A percentile compares a stretch with the other conserved stretches of the same genome.
phyloP scores from a whole-genome alignment of 2,888 invertebrate genomes.

The Melinopterus prodromus region DNA sequence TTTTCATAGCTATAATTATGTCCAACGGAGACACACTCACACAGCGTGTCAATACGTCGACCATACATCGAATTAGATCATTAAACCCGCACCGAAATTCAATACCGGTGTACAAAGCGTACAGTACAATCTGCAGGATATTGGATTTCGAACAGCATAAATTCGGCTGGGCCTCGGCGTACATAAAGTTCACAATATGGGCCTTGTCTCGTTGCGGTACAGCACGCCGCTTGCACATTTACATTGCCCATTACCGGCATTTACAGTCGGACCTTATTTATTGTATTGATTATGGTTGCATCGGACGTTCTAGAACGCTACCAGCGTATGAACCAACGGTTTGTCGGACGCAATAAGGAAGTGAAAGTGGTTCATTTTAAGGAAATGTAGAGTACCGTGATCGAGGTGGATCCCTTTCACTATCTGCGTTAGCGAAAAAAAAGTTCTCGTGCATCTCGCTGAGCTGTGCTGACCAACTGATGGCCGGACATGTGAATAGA shows the following conservation, averaged over 20 bases:
- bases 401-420: conserved; percentile 30
- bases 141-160: not conserved
- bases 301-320: not conserved
- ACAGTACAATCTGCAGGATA: not conserved
- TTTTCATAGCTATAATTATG: no score
- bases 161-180: not conserved
- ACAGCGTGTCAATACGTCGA: no score
- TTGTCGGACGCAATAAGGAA: conserved; percentile 18
- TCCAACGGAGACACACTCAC: no score
- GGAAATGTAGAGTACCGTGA: conserved; percentile 27
- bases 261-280: not conserved
- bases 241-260: not conserved
- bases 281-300: not conserved
- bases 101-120: no score
- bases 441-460: not conserved
- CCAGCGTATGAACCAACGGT: not conserved
- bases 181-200: not conserved
- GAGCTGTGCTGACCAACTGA: not conserved
- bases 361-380: conserved; percentile 33
- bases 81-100: no score
- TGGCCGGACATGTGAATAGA: not conserved
- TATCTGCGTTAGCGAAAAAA: not conserved
- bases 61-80: no score
- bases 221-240: not conserved
- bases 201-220: not conserved